Percentiles rank a stretch among this genome's conserved stretches.
Conservation (phyloP, 2,888 invertebrate species). For the Pteria penguin region DNA sequence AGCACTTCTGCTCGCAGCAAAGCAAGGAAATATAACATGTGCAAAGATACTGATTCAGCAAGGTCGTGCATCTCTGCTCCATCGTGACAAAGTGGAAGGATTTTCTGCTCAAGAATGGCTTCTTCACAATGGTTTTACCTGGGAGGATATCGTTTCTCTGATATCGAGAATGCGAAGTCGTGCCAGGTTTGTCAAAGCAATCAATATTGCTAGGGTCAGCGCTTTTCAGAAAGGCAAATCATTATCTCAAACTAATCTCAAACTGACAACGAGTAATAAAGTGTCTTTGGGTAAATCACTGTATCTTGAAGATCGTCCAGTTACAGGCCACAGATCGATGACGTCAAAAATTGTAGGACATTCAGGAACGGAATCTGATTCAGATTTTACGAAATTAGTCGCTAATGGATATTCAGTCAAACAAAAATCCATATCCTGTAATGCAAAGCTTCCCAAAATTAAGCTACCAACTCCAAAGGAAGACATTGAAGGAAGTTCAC, state of each 20-base stretch:
- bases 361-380: neutral
- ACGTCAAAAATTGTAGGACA: neutral
- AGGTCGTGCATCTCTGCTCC: conserved; percentile 71
- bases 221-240: neutral
- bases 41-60: conserved; percentile 74
- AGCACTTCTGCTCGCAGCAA: conserved; percentile 75
- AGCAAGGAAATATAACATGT: conserved; percentile 72
- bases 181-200: conserved; percentile 30
- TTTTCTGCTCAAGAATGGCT: conserved; percentile 75
- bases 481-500: too few relatives aligned
- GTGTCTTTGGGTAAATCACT: neutral
- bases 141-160: conserved; percentile 65
- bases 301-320: neutral
- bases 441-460: neutral
- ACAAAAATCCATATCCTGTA: neutral
- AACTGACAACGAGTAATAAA: neutral
- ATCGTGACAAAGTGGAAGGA: conserved; percentile 66
- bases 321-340: neutral
- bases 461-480: neutral
- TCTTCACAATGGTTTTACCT: conserved; percentile 67
- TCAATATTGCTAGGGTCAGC: conserved; percentile 15
- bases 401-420: too few relatives aligned
- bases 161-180: conserved; percentile 41
- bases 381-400: neutral
- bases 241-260: neutral